These are phyloP conservation scores for Hemibagrus guttatus DNA, from an alignment of 2,797 vertebrate genomes.

Conservation along the genomic window DNA sequence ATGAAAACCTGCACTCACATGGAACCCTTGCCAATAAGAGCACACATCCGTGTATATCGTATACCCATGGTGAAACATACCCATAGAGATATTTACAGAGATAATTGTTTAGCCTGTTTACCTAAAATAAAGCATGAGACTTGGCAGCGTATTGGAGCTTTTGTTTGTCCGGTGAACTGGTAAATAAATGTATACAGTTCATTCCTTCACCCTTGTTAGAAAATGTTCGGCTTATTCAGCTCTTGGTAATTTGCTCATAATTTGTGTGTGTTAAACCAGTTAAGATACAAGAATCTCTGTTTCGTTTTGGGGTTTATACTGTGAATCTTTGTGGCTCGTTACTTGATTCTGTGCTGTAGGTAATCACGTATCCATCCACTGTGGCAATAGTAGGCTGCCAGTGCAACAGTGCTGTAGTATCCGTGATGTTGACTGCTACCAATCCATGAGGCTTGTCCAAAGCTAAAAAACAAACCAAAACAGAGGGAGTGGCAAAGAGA, in stretches of 20 bases:
- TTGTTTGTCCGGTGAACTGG: not conserved
- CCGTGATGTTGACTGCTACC: slow-evolving; percentile 86
- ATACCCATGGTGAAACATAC: not conserved
- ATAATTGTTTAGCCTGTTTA: not conserved
- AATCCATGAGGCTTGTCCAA: slow-evolving; percentile 90
- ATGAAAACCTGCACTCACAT: no score
- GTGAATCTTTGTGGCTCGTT: slow-evolving; percentile 27
- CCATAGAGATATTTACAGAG: not conserved
- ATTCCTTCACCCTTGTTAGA: not conserved
- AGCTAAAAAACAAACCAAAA: slow-evolving; percentile 68
- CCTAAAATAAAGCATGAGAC: no score
- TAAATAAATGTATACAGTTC: not conserved
- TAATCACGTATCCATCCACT: slow-evolving; percentile 90
- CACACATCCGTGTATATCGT: not conserved
- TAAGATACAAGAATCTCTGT: not conserved
- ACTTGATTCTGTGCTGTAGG: slow-evolving; percentile 86
- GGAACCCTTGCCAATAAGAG: no score
- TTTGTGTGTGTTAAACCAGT: not conserved
- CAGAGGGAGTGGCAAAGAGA: no score
- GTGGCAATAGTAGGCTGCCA: slow-evolving; percentile 95
- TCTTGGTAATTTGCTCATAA: not conserved
- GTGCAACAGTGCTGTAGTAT: slow-evolving; percentile 84
- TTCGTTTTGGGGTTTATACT: not conserved
- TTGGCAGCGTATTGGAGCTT: not conserved
- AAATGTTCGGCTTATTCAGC: not conserved